Conservation (phyloP, 2,797 vertebrate species). For the Hozukius guyotensis region DNA sequence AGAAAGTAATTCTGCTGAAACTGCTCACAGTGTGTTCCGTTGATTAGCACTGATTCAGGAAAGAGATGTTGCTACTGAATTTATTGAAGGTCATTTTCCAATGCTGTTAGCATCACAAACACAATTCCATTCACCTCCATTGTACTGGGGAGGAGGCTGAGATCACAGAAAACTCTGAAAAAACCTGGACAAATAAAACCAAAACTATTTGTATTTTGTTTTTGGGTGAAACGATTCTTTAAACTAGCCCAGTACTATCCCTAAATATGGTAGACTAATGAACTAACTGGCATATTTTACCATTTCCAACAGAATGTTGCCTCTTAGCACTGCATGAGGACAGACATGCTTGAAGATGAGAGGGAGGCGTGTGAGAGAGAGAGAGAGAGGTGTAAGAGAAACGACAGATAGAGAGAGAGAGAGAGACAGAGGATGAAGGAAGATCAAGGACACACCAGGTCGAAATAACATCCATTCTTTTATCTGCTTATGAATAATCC, state of each 20-base stretch:
- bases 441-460: slow-evolving; percentile 7
- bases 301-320: neutral
- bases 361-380: neutral
- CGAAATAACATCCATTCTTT: neutral
- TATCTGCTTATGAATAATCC: neutral
- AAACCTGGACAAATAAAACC: neutral
- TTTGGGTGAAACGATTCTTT: neutral
- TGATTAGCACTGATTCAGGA: neutral
- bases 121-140: neutral
- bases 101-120: neutral
- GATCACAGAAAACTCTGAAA: neutral
- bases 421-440: neutral
- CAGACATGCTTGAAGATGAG: neutral
- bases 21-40: neutral
- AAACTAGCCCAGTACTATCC: neutral
- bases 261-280: neutral
- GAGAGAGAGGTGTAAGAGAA: neutral
- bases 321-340: neutral
- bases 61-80: neutral
- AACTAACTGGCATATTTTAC: neutral
- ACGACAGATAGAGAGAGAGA: neutral
- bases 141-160: neutral
- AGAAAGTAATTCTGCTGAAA: neutral
- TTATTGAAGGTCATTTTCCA: neutral
- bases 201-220: neutral